Evolutionary conservation across 2,888 invertebrate genomes (phyloP).

Genomic region (Chrysolina oricalcia): DNA sequence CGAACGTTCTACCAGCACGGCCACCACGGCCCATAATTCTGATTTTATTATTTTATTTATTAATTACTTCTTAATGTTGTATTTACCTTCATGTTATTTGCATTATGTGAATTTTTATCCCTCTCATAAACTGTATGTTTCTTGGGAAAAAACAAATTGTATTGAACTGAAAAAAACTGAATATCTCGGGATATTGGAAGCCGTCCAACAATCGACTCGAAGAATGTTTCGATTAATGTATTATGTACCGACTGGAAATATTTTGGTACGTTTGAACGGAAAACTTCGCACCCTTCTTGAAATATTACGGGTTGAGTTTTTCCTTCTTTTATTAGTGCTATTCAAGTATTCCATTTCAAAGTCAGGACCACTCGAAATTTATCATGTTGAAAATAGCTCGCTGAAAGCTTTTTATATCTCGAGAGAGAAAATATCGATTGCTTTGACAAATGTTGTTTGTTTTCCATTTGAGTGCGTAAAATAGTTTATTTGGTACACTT

Average conservation of each 20-base stretch:
- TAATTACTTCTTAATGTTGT: no score
- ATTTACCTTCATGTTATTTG: no score
- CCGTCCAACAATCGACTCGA: not conserved
- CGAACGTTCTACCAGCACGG: no score
- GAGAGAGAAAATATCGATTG: conserved; percentile 50
- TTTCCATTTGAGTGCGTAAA: conserved; percentile 45
- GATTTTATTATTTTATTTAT: no score
- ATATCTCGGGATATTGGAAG: conserved; percentile 6
- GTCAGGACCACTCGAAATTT: not conserved
- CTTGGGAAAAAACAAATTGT: no score
- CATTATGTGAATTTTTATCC: no score
- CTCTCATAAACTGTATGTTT: no score
- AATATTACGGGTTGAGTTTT: conserved; percentile 2
- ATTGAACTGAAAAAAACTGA: no score
- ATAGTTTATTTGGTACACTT: conserved; percentile 45
- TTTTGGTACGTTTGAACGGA: not conserved
- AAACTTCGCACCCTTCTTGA: not conserved
- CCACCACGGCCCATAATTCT: no score
- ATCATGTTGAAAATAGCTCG: conserved; percentile 28
- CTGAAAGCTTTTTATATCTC: conserved; percentile 40
- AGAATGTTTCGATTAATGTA: not conserved
- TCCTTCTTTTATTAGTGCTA: not conserved
- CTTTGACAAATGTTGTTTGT: conserved; percentile 58
- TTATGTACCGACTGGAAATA: not conserved
- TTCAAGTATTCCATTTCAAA: conserved; percentile 9